phyloP scores from a whole-genome alignment of 2,113 vertebrate species.

The Puma concolor region DNA sequence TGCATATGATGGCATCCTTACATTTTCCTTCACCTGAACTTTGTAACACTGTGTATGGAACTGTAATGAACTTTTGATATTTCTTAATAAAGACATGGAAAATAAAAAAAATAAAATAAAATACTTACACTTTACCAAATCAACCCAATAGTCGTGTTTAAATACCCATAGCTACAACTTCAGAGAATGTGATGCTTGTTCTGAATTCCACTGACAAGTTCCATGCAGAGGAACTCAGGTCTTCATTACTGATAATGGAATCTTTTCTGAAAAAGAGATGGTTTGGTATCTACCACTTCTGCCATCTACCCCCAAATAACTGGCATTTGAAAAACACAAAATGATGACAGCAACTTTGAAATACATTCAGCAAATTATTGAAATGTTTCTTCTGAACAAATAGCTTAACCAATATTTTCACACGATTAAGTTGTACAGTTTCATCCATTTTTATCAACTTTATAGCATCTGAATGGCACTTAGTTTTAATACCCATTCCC shows the following conservation, averaged over 20 bases:
- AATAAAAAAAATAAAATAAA: constrained; percentile 37
- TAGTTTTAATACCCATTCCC: not conserved
- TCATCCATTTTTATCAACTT: constrained; percentile 55
- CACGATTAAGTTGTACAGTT: constrained; percentile 66
- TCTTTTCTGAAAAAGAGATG: constrained; percentile 5
- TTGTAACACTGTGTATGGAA: constrained; percentile 84
- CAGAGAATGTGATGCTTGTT: constrained; percentile 62
- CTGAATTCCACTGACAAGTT: constrained; percentile 48
- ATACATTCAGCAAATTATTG: constrained; percentile 68
- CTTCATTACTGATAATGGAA: constrained; percentile 40
- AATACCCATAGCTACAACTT: constrained; percentile 35
- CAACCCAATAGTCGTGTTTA: not conserved
- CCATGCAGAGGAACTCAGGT: constrained; percentile 24
- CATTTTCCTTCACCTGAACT: constrained; percentile 77
- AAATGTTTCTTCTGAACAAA: constrained; percentile 23
- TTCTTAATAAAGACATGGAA: constrained; percentile 87
- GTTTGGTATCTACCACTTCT: constrained; percentile 45
- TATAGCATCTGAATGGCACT: constrained; percentile 66
- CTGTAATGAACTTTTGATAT: constrained; percentile 85
- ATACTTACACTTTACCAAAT: not conserved
- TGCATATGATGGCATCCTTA: constrained; percentile 42
- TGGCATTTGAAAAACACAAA: constrained; percentile 68
- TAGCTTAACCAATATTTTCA: not conserved
- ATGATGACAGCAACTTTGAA: constrained; percentile 68
- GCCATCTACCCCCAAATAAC: constrained; percentile 49